phyloP scores from a whole-genome alignment of 2,888 invertebrate genomes.

The Eilema caniola region DNA sequence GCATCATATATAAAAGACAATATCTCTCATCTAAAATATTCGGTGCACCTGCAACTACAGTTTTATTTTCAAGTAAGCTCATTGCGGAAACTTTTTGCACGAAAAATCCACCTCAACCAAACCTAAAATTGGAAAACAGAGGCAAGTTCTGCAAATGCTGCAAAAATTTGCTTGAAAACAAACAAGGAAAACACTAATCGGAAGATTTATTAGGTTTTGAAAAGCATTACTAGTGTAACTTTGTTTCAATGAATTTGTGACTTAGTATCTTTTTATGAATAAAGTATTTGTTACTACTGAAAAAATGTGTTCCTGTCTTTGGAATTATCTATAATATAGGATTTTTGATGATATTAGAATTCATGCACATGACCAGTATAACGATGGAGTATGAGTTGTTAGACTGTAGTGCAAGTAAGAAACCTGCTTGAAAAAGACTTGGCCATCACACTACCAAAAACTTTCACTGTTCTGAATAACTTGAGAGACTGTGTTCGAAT shows the following conservation, averaged over 20 bases:
- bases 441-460: conserved; percentile 19
- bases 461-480: conserved; percentile 36
- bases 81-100: conserved; percentile 58
- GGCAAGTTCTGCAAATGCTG: conserved; percentile 28
- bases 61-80: conserved; percentile 69
- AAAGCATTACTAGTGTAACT: not conserved
- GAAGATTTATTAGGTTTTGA: not conserved
- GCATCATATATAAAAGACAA: conserved; percentile 63
- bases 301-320: too few species aligned
- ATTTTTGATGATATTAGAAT: too few species aligned
- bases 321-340: too few species aligned
- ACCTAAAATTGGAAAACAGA: conserved; percentile 26
- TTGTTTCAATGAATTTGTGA: too few species aligned
- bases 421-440: conserved; percentile 14
- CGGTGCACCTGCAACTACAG: conserved; percentile 54
- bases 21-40: conserved; percentile 50
- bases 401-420: not conserved
- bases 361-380: too few species aligned
- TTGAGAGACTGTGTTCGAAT: conserved; percentile 51
- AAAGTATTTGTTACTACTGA: too few species aligned
- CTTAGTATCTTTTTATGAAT: too few species aligned
- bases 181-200: not conserved
- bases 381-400: too few species aligned
- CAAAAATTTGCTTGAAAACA: not conserved
- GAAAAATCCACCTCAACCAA: conserved; percentile 36